Conservation (phyloP, 2,888 invertebrate genomes). For the Lapara coniferarum region DNA sequence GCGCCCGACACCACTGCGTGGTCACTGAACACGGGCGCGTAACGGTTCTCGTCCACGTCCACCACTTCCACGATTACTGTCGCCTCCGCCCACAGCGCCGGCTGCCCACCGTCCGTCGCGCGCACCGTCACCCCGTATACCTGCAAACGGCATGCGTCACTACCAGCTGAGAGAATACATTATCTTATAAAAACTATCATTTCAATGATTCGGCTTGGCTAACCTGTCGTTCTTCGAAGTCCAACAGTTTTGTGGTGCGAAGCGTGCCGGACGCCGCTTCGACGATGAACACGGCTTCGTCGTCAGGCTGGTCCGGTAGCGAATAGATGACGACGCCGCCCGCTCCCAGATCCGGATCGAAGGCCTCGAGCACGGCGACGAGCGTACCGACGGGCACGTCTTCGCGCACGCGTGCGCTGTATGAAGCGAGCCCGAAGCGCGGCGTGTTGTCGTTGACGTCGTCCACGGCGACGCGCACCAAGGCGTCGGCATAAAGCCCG, state of each 20-base stretch:
- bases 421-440: constrained; percentile 89
- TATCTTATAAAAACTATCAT: neutral
- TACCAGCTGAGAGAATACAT: too few relatives aligned
- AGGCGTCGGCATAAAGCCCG: constrained; percentile 90
- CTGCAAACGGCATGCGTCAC: constrained; percentile 41
- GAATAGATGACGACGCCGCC: constrained; percentile 92
- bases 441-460: constrained; percentile 97
- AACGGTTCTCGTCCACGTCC: constrained; percentile 97
- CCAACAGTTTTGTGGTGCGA: constrained; percentile 89
- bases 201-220: constrained; percentile 20
- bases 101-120: constrained; percentile 93
- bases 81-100: constrained; percentile 90
- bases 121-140: constrained; percentile 93
- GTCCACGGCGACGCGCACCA: constrained; percentile 91
- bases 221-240: constrained; percentile 93
- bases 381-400: constrained; percentile 95
- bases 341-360: constrained; percentile 93
- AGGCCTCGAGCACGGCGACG: constrained; percentile 90
- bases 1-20: constrained; percentile 87
- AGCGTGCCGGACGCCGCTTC: constrained; percentile 94
- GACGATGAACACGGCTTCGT: constrained; percentile 90
- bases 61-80: constrained; percentile 93
- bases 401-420: constrained; percentile 93
- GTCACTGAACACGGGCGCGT: constrained; percentile 92
- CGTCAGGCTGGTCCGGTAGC: constrained; percentile 85